These are phyloP conservation scores for Schrankia costaestrigalis DNA, from an alignment of 2,888 invertebrate genomes.

Conservation along the genomic window DNA sequence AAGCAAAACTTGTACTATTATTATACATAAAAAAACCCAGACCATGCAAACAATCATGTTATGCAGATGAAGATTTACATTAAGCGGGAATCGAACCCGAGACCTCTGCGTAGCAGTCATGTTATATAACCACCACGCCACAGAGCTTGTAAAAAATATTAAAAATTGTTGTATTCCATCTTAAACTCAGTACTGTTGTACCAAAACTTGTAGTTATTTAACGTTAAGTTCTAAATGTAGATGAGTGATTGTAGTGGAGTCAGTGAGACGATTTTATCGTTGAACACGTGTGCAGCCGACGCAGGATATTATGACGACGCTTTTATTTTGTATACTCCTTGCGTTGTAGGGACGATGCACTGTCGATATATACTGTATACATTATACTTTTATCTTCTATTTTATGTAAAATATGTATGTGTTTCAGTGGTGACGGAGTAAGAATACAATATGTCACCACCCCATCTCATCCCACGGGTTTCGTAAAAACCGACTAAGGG, in stretches of 20 bases:
- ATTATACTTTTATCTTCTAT: too few relatives aligned
- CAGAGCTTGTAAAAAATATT: constrained; percentile 1
- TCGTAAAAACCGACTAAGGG: too few relatives aligned
- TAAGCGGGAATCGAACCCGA: too few relatives aligned
- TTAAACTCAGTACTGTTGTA: constrained; percentile 8
- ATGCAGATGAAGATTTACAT: too few relatives aligned
- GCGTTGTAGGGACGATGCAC: constrained; percentile 22
- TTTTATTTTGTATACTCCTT: constrained; percentile 64
- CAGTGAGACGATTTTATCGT: constrained; percentile 30
- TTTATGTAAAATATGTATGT: too few relatives aligned
- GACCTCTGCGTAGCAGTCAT: too few relatives aligned
- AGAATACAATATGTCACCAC: too few relatives aligned
- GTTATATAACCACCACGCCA: not conserved
- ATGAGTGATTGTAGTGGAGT: constrained; percentile 32
- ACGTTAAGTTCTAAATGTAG: constrained; percentile 26
- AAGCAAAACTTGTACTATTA: too few relatives aligned
- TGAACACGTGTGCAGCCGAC: constrained; percentile 45
- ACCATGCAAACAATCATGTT: too few relatives aligned
- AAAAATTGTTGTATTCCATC: constrained; percentile 7
- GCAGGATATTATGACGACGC: constrained; percentile 72
- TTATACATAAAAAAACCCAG: too few relatives aligned
- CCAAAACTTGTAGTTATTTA: constrained; percentile 6
- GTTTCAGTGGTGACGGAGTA: too few relatives aligned
- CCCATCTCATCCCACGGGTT: too few relatives aligned
- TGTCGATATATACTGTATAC: constrained; percentile 12